Conservation (phyloP, 2,797 vertebrate genomes). For the Pteropus rufus region DNA sequence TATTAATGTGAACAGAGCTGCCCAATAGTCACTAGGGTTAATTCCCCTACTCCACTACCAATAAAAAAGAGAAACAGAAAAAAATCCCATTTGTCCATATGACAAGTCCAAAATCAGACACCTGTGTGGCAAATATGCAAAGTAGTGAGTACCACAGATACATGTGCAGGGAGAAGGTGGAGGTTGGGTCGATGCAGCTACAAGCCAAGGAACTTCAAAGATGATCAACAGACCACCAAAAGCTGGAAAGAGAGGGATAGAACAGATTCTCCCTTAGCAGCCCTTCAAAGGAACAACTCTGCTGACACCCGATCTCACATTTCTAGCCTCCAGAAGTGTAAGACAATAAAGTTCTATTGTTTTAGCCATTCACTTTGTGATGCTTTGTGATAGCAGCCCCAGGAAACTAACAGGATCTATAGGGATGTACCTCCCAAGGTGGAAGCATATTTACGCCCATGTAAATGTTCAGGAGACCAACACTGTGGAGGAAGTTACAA, state of each 20-base stretch:
- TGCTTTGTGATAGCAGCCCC: background rate
- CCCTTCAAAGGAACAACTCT: background rate
- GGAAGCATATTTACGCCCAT: background rate
- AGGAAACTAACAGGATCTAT: background rate
- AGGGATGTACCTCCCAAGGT: background rate
- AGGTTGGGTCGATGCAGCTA: background rate
- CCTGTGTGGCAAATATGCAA: constrained; percentile 43
- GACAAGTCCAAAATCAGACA: constrained; percentile 71
- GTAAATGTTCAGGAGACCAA: background rate
- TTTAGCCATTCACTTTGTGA: background rate
- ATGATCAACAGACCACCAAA: background rate
- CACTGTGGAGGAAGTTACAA: background rate
- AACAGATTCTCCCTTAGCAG: background rate
- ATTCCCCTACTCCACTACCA: background rate
- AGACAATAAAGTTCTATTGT: background rate
- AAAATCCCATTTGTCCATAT: constrained; percentile 62
- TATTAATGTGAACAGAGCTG: background rate
- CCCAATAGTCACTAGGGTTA: background rate
- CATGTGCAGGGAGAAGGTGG: background rate
- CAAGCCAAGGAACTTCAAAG: background rate
- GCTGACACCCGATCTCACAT: background rate
- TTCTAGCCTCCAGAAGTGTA: background rate
- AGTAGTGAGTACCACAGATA: background rate
- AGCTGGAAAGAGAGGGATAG: background rate
- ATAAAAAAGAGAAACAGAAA: constrained; percentile 51